phyloP scores from a whole-genome alignment of 2,113 vertebrate species.

The Engraulis encrasicolus region DNA sequence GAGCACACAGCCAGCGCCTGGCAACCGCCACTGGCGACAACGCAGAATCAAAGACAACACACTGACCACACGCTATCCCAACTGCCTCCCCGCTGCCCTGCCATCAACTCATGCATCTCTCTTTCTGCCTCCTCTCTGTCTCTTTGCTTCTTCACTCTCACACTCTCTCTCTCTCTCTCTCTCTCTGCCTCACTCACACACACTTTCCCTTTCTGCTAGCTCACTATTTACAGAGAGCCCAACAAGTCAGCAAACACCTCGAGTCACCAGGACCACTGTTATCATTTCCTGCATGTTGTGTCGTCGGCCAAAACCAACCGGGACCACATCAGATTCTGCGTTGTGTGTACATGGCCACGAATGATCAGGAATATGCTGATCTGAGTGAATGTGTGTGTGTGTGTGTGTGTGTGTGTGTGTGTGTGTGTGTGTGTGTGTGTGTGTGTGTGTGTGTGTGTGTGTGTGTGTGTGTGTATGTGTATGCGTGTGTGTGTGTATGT shows the following conservation, averaged over 20 bases:
- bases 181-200: constrained; percentile 53
- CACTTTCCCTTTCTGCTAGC: constrained; percentile 33
- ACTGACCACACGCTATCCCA: too few species aligned
- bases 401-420: background rate
- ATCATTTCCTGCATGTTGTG: constrained; percentile 60
- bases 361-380: background rate
- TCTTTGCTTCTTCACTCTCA: constrained; percentile 47
- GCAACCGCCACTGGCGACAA: constrained; percentile 55
- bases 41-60: constrained; percentile 64
- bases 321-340: background rate
- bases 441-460: constrained; percentile 16
- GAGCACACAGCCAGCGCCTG: constrained; percentile 60
- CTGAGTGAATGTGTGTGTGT: background rate
- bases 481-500: background rate
- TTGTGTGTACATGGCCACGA: background rate
- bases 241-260: constrained; percentile 59
- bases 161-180: constrained; percentile 42
- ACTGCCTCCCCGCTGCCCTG: too few species aligned
- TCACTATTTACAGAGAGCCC: constrained; percentile 65
- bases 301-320: constrained; percentile 52
- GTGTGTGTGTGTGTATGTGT: constrained; percentile 17
- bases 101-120: constrained; percentile 21
- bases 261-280: constrained; percentile 60
- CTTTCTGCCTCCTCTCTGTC: background rate
- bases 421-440: constrained; percentile 22